phyloP scores from a whole-genome alignment of 2,113 vertebrate genomes.

The Tragelaphus buxtoni region DNA sequence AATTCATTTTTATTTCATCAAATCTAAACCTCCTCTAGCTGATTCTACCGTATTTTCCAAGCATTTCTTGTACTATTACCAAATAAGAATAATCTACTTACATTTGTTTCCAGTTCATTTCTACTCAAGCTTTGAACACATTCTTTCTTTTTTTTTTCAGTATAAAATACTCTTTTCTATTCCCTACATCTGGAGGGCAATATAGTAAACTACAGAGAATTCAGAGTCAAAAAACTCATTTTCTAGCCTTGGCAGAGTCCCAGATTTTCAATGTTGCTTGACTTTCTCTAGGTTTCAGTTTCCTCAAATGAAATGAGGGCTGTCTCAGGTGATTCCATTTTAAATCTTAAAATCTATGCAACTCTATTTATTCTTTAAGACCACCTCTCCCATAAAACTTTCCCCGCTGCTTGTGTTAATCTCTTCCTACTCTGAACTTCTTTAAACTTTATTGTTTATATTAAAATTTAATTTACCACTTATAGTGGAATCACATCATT shows the following conservation, averaged over 20 bases:
- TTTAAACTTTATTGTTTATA: background rate
- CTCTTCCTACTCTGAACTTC: background rate
- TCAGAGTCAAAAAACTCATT: background rate
- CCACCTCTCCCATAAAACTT: background rate
- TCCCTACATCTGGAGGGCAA: background rate
- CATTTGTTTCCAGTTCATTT: background rate
- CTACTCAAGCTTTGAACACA: background rate
- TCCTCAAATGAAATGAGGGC: background rate
- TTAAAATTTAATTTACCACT: background rate
- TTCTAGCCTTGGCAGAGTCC: background rate
- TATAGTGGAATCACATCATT: background rate
- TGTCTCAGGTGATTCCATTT: background rate
- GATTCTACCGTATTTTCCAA: background rate
- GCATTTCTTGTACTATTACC: background rate
- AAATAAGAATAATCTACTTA: background rate
- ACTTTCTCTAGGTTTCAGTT: background rate
- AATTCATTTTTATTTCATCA: background rate
- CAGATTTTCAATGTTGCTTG: background rate
- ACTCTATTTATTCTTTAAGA: background rate
- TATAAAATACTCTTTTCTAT: background rate
- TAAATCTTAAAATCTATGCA: background rate
- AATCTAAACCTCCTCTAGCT: background rate
- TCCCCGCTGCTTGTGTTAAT: background rate
- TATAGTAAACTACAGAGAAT: background rate
- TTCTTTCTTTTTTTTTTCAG: background rate